Percentiles rank a stretch among this genome's conserved stretches.
phyloP scores from a whole-genome alignment of 2,113 vertebrate genomes.

The Cairina moschata region DNA sequence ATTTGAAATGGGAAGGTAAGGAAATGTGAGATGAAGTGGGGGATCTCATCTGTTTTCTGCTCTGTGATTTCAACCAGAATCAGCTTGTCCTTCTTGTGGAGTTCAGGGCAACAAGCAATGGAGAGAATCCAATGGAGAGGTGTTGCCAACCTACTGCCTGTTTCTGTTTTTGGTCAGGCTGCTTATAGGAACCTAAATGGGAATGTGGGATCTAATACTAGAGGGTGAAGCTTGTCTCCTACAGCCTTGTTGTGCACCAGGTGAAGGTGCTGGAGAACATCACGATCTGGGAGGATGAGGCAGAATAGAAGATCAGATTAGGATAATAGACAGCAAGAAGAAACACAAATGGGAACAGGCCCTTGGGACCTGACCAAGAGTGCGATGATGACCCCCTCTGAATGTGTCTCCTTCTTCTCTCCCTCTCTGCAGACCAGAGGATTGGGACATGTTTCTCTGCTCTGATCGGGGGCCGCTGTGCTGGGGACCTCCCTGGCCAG shows the following conservation, averaged over 20 bases:
- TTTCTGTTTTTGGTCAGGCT: neutral
- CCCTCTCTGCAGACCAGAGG: conserved; percentile 85
- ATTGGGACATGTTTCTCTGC: conserved; percentile 91
- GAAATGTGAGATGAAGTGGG: neutral
- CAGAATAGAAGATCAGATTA: neutral
- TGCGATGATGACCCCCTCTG: fast-evolving
- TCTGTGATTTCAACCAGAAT: neutral
- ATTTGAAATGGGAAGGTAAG: neutral
- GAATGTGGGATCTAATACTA: neutral
- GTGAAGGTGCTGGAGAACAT: neutral
- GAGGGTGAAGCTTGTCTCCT: neutral
- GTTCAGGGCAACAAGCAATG: neutral
- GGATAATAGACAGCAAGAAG: neutral
- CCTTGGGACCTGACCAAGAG: neutral
- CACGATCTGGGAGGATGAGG: neutral
- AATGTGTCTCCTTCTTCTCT: neutral
- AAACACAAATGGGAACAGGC: fast-evolving
- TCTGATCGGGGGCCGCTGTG: conserved; percentile 90
- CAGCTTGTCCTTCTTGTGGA: neutral
- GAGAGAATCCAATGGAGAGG: neutral
- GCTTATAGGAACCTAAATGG: neutral
- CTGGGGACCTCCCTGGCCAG: conserved; percentile 86
- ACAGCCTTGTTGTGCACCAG: neutral
- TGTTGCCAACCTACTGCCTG: neutral
- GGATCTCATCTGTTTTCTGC: neutral